Evolutionary conservation across 2,888 invertebrate genomes (phyloP).

Genomic region (Cephus rjabovi): DNA sequence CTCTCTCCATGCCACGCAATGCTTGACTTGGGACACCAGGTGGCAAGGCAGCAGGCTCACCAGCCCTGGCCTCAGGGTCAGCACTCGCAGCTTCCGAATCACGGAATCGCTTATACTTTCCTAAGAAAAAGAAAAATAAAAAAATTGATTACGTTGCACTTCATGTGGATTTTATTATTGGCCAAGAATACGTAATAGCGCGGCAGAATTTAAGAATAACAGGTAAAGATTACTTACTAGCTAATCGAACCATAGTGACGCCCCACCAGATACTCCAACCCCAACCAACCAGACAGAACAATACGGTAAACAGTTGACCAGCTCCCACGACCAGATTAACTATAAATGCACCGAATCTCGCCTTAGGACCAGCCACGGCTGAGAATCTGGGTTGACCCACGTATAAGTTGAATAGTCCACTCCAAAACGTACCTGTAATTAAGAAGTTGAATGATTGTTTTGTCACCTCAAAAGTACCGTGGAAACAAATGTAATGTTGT

Average conservation of each 20-base stretch:
- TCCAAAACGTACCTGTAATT: conserved; percentile 85
- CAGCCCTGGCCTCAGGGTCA: conserved; percentile 55
- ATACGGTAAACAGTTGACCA: conserved; percentile 91
- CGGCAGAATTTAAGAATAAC: not conserved
- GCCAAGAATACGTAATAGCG: not conserved
- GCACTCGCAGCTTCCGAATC: conserved; percentile 57
- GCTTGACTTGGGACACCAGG: conserved; percentile 57
- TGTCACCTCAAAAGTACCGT: not conserved
- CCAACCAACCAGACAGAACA: conserved; percentile 96
- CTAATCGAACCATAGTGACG: conserved; percentile 88
- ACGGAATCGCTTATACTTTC: conserved; percentile 62
- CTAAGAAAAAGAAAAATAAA: conserved; percentile 34
- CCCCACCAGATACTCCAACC: conserved; percentile 99
- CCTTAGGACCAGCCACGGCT: conserved; percentile 80
- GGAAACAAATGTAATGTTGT: not conserved
- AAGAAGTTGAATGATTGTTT: not conserved
- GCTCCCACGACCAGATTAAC: conserved; percentile 89
- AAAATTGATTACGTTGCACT: not conserved
- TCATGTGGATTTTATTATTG: not conserved
- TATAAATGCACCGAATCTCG: conserved; percentile 83
- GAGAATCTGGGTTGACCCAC: conserved; percentile 90
- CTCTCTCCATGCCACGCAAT: conserved; percentile 51
- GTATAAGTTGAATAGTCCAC: conserved; percentile 89
- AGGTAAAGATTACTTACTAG: conserved; percentile 76
- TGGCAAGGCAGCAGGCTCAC: conserved; percentile 47